Base-by-base conservation (phyloP, 2,113 vertebrate species). In the Cyanistes caeruleus region DNA sequence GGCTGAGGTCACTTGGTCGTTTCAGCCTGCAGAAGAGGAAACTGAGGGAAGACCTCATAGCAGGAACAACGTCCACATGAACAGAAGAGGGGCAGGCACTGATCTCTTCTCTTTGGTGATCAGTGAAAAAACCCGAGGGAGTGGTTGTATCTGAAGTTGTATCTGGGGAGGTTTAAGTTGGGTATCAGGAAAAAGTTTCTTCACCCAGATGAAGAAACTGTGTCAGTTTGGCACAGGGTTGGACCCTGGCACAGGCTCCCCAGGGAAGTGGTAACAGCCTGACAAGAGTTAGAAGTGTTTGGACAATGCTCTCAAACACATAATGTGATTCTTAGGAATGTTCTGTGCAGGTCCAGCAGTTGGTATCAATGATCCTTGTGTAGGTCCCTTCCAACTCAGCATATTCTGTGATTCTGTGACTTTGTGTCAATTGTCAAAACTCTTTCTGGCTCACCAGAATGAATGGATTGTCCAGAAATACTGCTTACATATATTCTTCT, bases 121-220 rank as follows among this genome's bases (percentile, higher is more conserved):
- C 22, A 58, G n/a, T 17, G 10, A 39, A 11, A 33, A 43, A 2
- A 33, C 7, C 10, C 0, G 0, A 68, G 17, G 17, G 21, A 56
- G 25, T 31, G 27, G 10, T 13, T 33, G 39, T 39, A 39, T 39
- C 39, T 56, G 27, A 56, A 39, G n/a, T 17, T 48, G n/a, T 33
- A 4, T 13, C 7, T 5, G 8, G n/a, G 8, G 5, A 33, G 5
- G 17, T 48, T 81, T 17, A 16, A 21, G 2, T 9, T 39, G 27
- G 10, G 19, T 39, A 48, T 58, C n/a, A 39, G 41, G 41, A 17
- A 33, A 67, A 68, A 31, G 12, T 9, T 37, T 31, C 41, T 37
- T 25, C 41, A 31, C 27, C 25, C 13, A 56, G 27, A 31, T 28
- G 31, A 37, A 37, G n/a, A n/a, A n/a, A n/a, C n/a, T n/a, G n/a